Evolutionary conservation across 2,797 vertebrate species (phyloP).

Genomic region (Mionectes olivaceus): DNA sequence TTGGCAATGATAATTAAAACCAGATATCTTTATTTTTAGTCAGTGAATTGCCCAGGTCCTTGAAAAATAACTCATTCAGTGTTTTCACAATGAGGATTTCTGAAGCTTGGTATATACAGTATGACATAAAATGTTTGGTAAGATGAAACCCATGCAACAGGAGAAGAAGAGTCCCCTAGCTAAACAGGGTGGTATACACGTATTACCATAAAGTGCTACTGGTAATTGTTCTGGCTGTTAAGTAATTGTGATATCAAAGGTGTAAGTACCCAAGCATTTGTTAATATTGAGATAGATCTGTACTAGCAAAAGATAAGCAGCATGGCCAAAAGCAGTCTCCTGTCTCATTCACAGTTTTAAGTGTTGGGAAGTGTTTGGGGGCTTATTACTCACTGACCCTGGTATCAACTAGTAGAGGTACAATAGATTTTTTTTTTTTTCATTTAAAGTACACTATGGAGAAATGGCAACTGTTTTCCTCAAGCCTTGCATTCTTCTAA

Average conservation of each 20-base stretch:
- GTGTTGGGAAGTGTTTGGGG: neutral
- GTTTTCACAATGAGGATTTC: neutral
- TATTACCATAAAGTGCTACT: neutral
- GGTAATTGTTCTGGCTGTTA: neutral
- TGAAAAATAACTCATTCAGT: neutral
- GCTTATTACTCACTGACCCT: neutral
- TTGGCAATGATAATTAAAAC: neutral
- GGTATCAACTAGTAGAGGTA: neutral
- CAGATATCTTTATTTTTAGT: neutral
- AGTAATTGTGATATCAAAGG: neutral
- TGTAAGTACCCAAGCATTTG: neutral
- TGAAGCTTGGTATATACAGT: neutral
- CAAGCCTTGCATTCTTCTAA: slow-evolving; percentile 44
- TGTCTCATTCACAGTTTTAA: slow-evolving; percentile 2
- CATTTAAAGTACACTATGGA: neutral
- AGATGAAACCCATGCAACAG: neutral
- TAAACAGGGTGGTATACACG: neutral
- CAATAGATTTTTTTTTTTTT: neutral
- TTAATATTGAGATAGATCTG: neutral
- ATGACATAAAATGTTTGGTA: neutral
- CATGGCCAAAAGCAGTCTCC: neutral
- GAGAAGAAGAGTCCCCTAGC: neutral
- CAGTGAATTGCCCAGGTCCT: neutral
- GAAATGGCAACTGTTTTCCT: slow-evolving; percentile 36
- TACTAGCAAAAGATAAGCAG: neutral